Percentiles rank a stretch among this genome's conserved stretches.
These are phyloP conservation scores for Bilobella aurantiaca DNA, from an alignment of 1,140 invertebrate genomes.

Conservation along the genomic window DNA sequence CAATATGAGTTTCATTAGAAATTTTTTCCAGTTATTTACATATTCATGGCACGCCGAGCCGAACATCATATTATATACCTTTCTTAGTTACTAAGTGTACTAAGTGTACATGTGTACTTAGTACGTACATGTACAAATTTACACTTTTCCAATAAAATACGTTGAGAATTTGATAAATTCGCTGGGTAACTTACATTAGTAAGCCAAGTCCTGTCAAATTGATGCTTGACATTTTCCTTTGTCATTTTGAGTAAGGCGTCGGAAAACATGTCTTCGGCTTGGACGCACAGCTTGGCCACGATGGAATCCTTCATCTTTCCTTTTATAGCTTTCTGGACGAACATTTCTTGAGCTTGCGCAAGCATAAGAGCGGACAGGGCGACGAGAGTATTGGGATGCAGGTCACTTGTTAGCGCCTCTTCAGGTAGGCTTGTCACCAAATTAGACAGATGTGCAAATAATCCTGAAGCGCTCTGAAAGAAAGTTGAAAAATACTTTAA, in stretches of 20 bases:
- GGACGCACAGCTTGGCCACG: slow-evolving; percentile 81
- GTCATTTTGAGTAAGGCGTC: slow-evolving; percentile 81
- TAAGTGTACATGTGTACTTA: too few relatives aligned
- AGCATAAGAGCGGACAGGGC: slow-evolving; percentile 82
- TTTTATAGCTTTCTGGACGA: slow-evolving; percentile 85
- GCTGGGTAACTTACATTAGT: slow-evolving; percentile 52
- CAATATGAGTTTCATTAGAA: too few relatives aligned
- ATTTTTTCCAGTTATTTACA: too few relatives aligned
- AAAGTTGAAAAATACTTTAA: slow-evolving; percentile 36
- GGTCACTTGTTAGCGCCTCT: slow-evolving; percentile 81
- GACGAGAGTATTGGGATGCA: slow-evolving; percentile 79
- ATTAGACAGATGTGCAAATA: slow-evolving; percentile 78
- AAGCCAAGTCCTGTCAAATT: slow-evolving; percentile 86
- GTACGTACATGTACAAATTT: too few relatives aligned
- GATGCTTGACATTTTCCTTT: slow-evolving; percentile 64
- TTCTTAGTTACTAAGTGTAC: too few relatives aligned
- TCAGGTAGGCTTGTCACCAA: slow-evolving; percentile 73
- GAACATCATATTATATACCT: too few relatives aligned
- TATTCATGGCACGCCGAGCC: too few relatives aligned
- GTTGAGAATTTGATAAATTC: too few relatives aligned
- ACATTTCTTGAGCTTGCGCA: slow-evolving; percentile 95
- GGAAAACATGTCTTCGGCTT: slow-evolving; percentile 84
- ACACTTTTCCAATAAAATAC: too few relatives aligned
- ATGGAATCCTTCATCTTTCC: slow-evolving; percentile 62
- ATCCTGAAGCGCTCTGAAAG: slow-evolving; percentile 81